Evolutionary conservation across 2,113 vertebrate species (phyloP), one percentile per base, ranked within the genome.

Genomic region (Tetrao urogallus): DNA sequence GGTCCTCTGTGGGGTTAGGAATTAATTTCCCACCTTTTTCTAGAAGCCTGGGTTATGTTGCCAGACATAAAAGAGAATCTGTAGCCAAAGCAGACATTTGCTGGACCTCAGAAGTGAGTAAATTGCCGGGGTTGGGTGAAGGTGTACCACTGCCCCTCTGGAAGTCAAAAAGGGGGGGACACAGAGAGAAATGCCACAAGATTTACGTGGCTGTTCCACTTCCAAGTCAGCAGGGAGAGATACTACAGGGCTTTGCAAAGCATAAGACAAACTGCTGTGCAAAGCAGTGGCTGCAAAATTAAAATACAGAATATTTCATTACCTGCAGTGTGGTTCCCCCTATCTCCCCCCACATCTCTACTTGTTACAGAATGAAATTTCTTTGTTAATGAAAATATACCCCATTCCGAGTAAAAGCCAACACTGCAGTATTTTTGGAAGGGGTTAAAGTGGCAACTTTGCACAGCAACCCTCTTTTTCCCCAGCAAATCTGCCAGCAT

Each of bases 381-480:
- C n/a, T 80, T 74, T 80, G 66, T 83, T 74, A 78, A 61, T 75
- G 63, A 77, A 88, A 94, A 69, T 84, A 21, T 24, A 56, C 15
- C 7, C 42, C 21, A 13, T 93, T 20, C 25, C 69, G 36, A 84
- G 22, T 61, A 75, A 54, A 32, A 86, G 8, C 30, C 66, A 71
- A 56, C 42, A 18, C 25, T 42, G 34, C 25, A 18, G 4, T 6
- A 2, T 43, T 73, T 91, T 83, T 74, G 1, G 45, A 50, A 21
- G 45, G 47, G 50, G 67, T 92, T 94, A 85, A 92, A 94, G 50
- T 71, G 72, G 43, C 47, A 72, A 90, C 72, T 92, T 92, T 87
- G 76, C 65, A 72, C 72, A 40, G 61, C 61, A 88, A 11, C n/a
- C 63, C 45, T 24, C 67, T 42, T 65, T 32, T n/a, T 64, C 50